A percentile compares a stretch with the other conserved stretches of the same genome.
These are phyloP conservation scores for Danio kyathit DNA, from an alignment of 2,797 vertebrate species.

Conservation along the genomic window DNA sequence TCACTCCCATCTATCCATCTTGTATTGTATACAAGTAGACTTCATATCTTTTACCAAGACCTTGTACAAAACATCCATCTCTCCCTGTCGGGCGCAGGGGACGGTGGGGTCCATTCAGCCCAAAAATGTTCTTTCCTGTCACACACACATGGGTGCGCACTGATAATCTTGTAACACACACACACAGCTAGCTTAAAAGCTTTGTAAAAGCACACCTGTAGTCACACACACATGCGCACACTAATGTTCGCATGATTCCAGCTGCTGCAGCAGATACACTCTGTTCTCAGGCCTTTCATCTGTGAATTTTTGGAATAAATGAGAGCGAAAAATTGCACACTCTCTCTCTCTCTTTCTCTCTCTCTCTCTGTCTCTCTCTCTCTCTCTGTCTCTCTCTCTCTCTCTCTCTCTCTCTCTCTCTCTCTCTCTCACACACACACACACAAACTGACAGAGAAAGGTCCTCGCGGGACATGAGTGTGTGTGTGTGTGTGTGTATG, in stretches of 20 bases:
- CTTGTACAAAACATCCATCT: slow-evolving; percentile 10
- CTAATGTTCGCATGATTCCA: slow-evolving; percentile 14
- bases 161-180: slow-evolving; percentile 1
- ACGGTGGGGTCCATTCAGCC: background rate
- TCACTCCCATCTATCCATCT: background rate
- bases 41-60: slow-evolving; percentile 21
- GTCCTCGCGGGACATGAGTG: slow-evolving; percentile 13
- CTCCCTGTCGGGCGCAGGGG: background rate
- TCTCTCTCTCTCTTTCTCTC: background rate
- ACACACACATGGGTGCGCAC: background rate
- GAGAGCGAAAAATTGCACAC: slow-evolving; percentile 29
- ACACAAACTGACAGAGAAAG: background rate
- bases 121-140: background rate
- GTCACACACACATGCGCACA: slow-evolving; percentile 29
- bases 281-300: slow-evolving; percentile 43
- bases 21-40: slow-evolving; percentile 7
- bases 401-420: background rate
- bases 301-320: slow-evolving; percentile 48
- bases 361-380: background rate
- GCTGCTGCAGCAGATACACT: slow-evolving; percentile 11
- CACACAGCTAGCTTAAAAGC: slow-evolving; percentile 1
- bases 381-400: slow-evolving; percentile 1
- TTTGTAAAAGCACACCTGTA: slow-evolving; percentile 32
- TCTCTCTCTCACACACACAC: background rate
- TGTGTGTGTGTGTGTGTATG: background rate